Evolutionary conservation across 2,888 invertebrate genomes (phyloP).

Genomic region (Poecilobothrus nobilitatus): DNA sequence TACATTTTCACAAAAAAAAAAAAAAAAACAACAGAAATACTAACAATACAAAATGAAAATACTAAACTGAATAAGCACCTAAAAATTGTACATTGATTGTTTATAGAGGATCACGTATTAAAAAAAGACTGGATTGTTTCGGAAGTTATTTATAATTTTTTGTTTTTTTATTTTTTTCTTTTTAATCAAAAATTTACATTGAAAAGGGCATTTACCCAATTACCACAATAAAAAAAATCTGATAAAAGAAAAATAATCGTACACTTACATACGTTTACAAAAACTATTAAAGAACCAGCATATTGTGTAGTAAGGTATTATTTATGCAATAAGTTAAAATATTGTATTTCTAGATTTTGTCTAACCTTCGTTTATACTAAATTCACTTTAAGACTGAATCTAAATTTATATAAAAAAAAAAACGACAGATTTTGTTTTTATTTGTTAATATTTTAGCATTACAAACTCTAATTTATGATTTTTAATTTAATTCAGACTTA

Average conservation of each 20-base stretch:
- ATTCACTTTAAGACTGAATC: background rate
- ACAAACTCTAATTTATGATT: too few species aligned
- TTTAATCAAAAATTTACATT: background rate
- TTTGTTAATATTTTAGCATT: background rate
- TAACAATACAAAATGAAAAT: background rate
- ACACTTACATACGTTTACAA: background rate
- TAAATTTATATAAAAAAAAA: background rate
- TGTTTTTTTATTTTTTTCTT: too few species aligned
- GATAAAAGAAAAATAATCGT: background rate
- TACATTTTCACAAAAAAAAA: background rate
- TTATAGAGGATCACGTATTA: background rate
- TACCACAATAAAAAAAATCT: background rate
- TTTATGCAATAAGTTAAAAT: background rate
- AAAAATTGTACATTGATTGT: background rate
- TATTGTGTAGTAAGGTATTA: background rate
- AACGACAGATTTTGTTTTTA: too few species aligned
- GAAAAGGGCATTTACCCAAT: constrained; percentile 6
- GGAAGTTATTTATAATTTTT: background rate
- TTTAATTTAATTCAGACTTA: too few species aligned
- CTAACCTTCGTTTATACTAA: background rate
- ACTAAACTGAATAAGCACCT: background rate
- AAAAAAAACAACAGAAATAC: too few species aligned
- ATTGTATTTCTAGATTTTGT: background rate
- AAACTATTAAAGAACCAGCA: background rate
- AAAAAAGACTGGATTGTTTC: background rate